Percentiles rank a stretch among this genome's conserved stretches.
Conservation (phyloP, 2,888 invertebrate genomes). For the Acronicta alni region DNA sequence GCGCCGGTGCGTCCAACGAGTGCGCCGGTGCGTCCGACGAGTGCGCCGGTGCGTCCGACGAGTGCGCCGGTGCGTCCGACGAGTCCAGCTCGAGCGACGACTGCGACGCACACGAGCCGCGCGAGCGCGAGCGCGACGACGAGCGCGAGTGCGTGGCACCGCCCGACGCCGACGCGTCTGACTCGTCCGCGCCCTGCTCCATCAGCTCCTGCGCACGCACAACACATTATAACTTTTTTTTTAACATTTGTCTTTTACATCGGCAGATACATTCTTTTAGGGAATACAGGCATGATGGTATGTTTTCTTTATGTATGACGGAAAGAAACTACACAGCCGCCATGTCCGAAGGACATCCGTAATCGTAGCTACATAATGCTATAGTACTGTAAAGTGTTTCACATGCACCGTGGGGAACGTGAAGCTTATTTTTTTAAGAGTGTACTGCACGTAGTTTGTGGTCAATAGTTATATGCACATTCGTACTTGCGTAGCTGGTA, state of each 20-base stretch:
- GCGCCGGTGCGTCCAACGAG: constrained; percentile 74
- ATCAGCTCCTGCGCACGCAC: constrained; percentile 52
- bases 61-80: constrained; percentile 45
- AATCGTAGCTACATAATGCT: too few relatives aligned
- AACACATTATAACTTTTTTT: too few relatives aligned
- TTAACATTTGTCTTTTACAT: too few relatives aligned
- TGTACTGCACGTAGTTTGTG: too few relatives aligned
- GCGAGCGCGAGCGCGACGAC: constrained; percentile 47
- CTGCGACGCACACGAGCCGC: constrained; percentile 48
- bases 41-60: constrained; percentile 54
- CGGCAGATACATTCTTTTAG: too few relatives aligned
- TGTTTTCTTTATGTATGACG: too few relatives aligned
- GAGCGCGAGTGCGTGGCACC: constrained; percentile 20
- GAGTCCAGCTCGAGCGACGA: constrained; percentile 58
- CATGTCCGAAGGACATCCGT: too few relatives aligned
- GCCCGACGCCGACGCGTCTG: constrained; percentile 45
- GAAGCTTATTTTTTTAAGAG: too few relatives aligned
- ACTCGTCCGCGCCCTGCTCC: constrained; percentile 64
- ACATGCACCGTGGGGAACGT: too few relatives aligned
- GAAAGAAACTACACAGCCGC: too few relatives aligned
- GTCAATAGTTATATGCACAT: background rate
- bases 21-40: constrained; percentile 33
- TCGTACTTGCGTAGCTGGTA: constrained; percentile 23
- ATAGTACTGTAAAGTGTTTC: too few relatives aligned
- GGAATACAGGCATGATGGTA: too few relatives aligned